A percentile compares a stretch with the other conserved stretches of the same genome.
These are phyloP conservation scores for Ditula angustiorana DNA, from an alignment of 2,888 invertebrate species.

Conservation along the genomic window DNA sequence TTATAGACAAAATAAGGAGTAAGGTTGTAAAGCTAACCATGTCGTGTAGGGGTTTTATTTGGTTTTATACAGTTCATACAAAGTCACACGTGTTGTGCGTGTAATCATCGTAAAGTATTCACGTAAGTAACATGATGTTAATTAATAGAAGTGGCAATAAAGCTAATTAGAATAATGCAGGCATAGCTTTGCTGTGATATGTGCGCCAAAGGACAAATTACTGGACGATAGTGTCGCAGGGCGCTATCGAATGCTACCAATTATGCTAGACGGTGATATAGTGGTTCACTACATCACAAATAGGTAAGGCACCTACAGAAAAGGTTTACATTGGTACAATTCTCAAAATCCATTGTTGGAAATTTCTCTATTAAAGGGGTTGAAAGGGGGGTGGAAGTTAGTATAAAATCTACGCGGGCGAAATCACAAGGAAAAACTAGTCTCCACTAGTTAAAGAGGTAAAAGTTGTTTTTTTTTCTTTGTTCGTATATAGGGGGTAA, in stretches of 20 bases:
- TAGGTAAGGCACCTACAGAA: too few relatives aligned
- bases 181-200: constrained; percentile 51
- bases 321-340: too few relatives aligned
- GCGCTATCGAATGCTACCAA: constrained; percentile 20
- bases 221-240: constrained; percentile 46
- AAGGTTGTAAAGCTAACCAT: not conserved
- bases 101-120: constrained; percentile 44
- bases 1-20: not conserved
- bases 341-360: too few relatives aligned
- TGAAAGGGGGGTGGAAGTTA: too few relatives aligned
- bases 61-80: not conserved
- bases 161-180: constrained; percentile 75
- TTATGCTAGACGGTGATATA: constrained; percentile 6
- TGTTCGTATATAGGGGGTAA: too few relatives aligned
- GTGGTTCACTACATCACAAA: not conserved
- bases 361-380: too few relatives aligned
- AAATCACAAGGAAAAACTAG: too few relatives aligned
- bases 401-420: too few relatives aligned
- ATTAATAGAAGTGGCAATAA: constrained; percentile 57
- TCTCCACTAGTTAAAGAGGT: too few relatives aligned
- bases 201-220: constrained; percentile 69
- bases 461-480: too few relatives aligned
- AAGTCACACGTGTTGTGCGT: not conserved
- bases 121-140: constrained; percentile 51
- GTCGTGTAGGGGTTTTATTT: not conserved